Base-by-base conservation (phyloP, 1,140 invertebrate species). In the Zaprionus africanus region DNA sequence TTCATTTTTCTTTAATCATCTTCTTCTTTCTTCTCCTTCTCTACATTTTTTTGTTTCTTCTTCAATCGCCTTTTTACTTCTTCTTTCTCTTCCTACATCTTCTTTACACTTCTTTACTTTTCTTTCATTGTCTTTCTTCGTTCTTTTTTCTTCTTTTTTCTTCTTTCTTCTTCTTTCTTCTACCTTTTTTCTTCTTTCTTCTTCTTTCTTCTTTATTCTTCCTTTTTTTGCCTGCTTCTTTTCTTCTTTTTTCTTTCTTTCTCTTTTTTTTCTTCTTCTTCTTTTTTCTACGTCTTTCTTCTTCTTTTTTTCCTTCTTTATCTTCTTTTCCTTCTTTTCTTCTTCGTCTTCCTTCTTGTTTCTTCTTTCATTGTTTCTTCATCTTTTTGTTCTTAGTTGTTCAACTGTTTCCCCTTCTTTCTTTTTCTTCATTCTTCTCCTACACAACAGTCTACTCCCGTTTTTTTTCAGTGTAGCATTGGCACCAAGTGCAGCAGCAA, bases 401-500 rank as follows among this genome's bases (percentile, higher is more conserved):
- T 38, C 36, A 11, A 38, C 9, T 12, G 3, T 38, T 38, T 38
- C 4, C 1, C 36, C 0, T n/a, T 17, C n/a, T 13, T 46, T 2
- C 6, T 46, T n/a, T 46, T 46, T 17, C 41, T 46, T 43, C 26
- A 0, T 0, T 43, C 38, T 43, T 9, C 6, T 17, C n/a, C 15
- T 41, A 5, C 2, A 41, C 28, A 13, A 41, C n/a, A n/a, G 0
- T 41, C 38, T 1, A 13, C 2, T 46, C n/a, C 41, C n/a, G 1
- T 19, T 51, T 51, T 19, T 19, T 13, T 11, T 13, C 46, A 51
- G 46, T 51, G 46, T 43, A 58, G n/a, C 19, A 36, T 53, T 56
- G 58, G 58, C 57, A 59, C 24, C 53, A 65, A 51, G 19, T 34
- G 41, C 59, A 70, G 38, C 58, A 54, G 24, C 61, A 54, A 11